phyloP scores from a whole-genome alignment of 2,888 invertebrate genomes.

The Scrobipalpa atriplicella region DNA sequence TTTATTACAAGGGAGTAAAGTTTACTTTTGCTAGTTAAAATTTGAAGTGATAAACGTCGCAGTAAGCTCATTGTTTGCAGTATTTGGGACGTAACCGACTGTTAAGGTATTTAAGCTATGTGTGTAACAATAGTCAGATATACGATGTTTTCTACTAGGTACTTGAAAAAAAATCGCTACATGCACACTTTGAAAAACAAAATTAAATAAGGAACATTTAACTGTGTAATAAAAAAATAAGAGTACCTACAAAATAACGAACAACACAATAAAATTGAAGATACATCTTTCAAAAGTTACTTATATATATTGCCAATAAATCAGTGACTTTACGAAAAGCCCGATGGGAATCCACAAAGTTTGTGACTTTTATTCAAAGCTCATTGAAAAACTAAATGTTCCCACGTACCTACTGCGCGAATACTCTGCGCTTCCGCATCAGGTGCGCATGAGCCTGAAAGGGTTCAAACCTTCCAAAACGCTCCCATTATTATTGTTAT shows the following conservation, averaged over 20 bases:
- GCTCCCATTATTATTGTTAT: constrained; percentile 76
- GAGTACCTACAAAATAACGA: too few relatives aligned
- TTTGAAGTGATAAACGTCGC: constrained; percentile 34
- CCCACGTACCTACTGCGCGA: constrained; percentile 76
- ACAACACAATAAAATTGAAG: too few relatives aligned
- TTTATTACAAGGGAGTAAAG: background rate
- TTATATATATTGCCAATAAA: background rate
- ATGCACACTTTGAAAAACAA: too few relatives aligned
- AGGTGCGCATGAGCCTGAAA: constrained; percentile 74
- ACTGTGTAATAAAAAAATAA: background rate
- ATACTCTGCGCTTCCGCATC: constrained; percentile 73
- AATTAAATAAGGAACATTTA: too few relatives aligned
- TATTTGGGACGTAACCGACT: constrained; percentile 73
- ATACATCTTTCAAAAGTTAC: too few relatives aligned
- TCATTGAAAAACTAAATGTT: constrained; percentile 44
- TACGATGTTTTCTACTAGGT: too few relatives aligned
- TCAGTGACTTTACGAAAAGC: background rate
- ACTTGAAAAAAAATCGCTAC: too few relatives aligned
- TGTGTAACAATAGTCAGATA: too few relatives aligned
- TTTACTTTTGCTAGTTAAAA: background rate
- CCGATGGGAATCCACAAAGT: background rate
- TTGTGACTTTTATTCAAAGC: constrained; percentile 21
- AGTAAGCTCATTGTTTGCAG: constrained; percentile 54
- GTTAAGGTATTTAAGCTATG: constrained; percentile 32
- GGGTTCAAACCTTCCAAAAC: constrained; percentile 63